Evolutionary conservation across 1,140 invertebrate species (phyloP), one percentile per base, ranked within the genome.

Genomic region (Gryllus bimaculatus): DNA sequence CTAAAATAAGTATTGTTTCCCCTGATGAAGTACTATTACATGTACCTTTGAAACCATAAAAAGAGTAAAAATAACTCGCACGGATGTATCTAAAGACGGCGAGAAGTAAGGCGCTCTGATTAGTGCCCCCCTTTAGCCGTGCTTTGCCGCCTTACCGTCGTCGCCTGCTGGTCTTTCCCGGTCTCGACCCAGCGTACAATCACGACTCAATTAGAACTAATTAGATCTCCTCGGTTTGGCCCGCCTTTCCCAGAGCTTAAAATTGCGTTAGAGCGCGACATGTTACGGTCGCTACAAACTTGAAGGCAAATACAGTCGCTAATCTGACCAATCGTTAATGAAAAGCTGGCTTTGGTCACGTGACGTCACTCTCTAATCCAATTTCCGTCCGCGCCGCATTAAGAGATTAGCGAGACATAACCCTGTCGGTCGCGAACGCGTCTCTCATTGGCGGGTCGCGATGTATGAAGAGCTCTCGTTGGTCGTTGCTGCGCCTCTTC

Each of bases 261-360:
- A 66, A 66, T 66, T 66, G 54, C 54, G 54, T 66, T 66, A 66
- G 54, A 66, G 18, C 54, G 54, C 54, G 54, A 66, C 54, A 66
- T 66, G 54, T 66, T 66, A 66, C 54, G 54, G 54, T 66, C 54
- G 54, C 54, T 66, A 66, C 54, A 66, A 66, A 66, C 54, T 66
- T 66, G 54, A 66, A 80, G 80, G 78, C 74, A 77, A 80, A 80
- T 75, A 74, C 77, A 80, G 77, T 78, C 48, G 48, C 80, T 80
- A 80, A 80, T 80, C 77, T 80, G 78, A 80, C 80, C 80, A 79
- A 80, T 80, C 80, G 78, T 75, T 80, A 80, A 80, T 80, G 80
- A 80, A 80, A 80, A 75, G 66, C 66, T 47, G 80, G 77, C 77
- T 78, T 48, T 76, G 76, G 73, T 75, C 66, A 48, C 75, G 80